These are phyloP conservation scores for Pseudolycoriella hygida DNA, from an alignment of 2,888 invertebrate genomes.

Conservation along the genomic window DNA sequence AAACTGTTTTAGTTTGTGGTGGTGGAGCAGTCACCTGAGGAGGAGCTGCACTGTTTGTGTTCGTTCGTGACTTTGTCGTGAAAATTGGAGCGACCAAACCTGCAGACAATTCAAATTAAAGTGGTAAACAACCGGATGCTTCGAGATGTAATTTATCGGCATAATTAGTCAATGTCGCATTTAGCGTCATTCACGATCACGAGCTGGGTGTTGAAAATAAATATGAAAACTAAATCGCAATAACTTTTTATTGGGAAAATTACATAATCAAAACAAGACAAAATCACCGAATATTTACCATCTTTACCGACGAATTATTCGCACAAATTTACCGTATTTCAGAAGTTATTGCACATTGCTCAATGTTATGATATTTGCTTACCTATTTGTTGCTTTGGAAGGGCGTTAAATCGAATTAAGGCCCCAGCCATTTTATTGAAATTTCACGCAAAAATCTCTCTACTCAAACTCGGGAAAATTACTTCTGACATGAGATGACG, in stretches of 20 bases:
- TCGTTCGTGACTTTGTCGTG: neutral
- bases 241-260: neutral
- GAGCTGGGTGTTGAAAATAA: too few relatives aligned
- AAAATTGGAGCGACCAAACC: conserved; percentile 2
- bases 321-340: neutral
- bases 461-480: too few relatives aligned
- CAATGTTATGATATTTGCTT: conserved; percentile 20
- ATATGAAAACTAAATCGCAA: neutral
- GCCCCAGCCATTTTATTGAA: conserved; percentile 44
- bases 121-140: neutral
- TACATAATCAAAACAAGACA: neutral
- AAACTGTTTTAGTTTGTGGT: conserved; percentile 51
- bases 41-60: conserved; percentile 11
- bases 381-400: conserved; percentile 43
- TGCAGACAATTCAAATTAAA: too few relatives aligned
- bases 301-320: neutral
- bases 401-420: conserved; percentile 45
- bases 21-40: conserved; percentile 37
- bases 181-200: too few relatives aligned
- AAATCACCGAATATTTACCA: neutral
- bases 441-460: too few relatives aligned
- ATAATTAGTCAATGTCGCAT: too few relatives aligned
- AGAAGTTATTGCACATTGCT: neutral
- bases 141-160: neutral
- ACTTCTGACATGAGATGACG: too few relatives aligned